Percentiles rank a stretch among this genome's conserved stretches.
phyloP scores from a whole-genome alignment of 2,113 vertebrate species.

The Tamias sibiricus region DNA sequence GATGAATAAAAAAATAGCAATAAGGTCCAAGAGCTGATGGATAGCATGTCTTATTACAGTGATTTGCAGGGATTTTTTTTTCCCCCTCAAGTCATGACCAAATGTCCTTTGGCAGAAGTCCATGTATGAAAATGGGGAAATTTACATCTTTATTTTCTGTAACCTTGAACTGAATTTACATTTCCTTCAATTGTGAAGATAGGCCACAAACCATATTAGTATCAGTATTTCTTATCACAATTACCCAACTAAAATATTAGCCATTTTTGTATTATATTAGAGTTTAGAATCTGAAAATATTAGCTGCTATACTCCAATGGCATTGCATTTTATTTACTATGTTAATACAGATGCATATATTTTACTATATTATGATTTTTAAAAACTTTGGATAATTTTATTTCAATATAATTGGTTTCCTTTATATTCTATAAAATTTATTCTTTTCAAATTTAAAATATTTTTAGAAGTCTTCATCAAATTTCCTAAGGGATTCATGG shows the following conservation, averaged over 20 bases:
- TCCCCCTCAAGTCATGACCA: slow-evolving; percentile 55
- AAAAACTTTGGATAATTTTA: slow-evolving; percentile 8
- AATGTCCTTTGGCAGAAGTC: slow-evolving; percentile 75
- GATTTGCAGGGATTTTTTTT: slow-evolving; percentile 26
- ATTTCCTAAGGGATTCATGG: not conserved
- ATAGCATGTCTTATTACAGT: slow-evolving; percentile 40
- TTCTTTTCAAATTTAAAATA: not conserved
- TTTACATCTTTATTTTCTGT: slow-evolving; percentile 77
- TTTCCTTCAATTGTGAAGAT: slow-evolving; percentile 59
- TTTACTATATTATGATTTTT: not conserved
- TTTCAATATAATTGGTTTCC: slow-evolving; percentile 31
- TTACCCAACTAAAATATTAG: slow-evolving; percentile 51
- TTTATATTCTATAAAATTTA: not conserved
- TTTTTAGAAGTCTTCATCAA: slow-evolving; percentile 5
- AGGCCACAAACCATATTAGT: slow-evolving; percentile 43
- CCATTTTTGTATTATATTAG: slow-evolving; percentile 59
- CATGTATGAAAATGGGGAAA: slow-evolving; percentile 56
- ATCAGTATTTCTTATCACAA: slow-evolving; percentile 55
- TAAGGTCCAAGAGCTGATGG: slow-evolving; percentile 61
- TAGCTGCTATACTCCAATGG: not conserved
- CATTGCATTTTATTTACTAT: slow-evolving; percentile 41
- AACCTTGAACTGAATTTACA: slow-evolving; percentile 75
- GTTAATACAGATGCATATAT: not conserved
- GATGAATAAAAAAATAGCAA: slow-evolving; percentile 64
- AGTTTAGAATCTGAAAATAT: slow-evolving; percentile 41